Evolutionary conservation across 2,888 invertebrate species (phyloP), one percentile per base, ranked within the genome.

Genomic region (Thereva nobilitata): DNA sequence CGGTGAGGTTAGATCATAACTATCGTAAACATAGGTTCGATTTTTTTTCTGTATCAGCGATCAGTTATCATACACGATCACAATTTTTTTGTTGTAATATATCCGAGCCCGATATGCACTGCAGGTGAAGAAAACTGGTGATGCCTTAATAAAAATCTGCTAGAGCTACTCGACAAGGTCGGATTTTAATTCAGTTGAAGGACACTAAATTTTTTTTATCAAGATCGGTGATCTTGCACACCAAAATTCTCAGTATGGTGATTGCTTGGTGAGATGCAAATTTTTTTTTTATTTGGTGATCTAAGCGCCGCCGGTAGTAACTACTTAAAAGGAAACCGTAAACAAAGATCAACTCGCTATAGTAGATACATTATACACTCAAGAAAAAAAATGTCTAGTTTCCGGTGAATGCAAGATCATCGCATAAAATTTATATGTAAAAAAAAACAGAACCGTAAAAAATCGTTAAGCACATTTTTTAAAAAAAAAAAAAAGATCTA

Each of bases 61-160:
- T 34, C 34, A 44, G 56, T 56, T 56, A 56, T 56, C 56, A 56
- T 35, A 23, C n/a, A 35, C 44, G 10, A 9, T 7, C 55, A 35
- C 42, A 34, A 41, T 3, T 44, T 44, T 44, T 4, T 9, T n/a
- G n/a, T 44, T 56, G 4, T 34, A n/a, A 42, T 9, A 42, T 3
- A 42, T 12, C 12, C 34, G 42, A 42, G 23, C 34, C 44, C 44
- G 42, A 23, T 44, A n/a, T 34, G 8, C 42, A 41, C 42, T 5
- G n/a, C 56, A 56, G 56, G 56, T 56, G 56, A 34, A 44, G 34
- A 56, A 6, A 23, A 23, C 23, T 23, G 23, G 38, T 56, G 56
- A 56, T 56, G 56, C 42, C 44, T 56, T 56, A 56, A 56, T 56
- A 42, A 56, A 56, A 56, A 10, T 34, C 44, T 35, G n/a, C 44